These are phyloP conservation scores for Tapera naevia DNA, from an alignment of 2,797 vertebrate genomes.

Conservation along the genomic window DNA sequence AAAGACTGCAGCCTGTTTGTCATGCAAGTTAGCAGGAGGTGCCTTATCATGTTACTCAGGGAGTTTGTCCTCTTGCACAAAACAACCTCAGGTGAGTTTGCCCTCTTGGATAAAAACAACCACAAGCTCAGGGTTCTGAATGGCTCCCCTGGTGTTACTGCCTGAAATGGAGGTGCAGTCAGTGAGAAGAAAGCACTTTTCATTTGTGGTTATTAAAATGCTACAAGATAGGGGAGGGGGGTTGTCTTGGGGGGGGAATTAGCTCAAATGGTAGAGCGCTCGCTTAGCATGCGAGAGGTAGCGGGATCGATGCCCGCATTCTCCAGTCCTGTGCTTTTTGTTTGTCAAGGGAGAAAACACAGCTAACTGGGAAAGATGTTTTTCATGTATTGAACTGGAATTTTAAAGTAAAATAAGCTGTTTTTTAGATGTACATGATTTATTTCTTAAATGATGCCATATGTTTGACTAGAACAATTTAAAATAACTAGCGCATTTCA, in stretches of 20 bases:
- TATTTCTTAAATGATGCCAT: background rate
- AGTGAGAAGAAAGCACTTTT: accelerated
- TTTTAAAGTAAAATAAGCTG: background rate
- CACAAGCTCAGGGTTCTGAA: background rate
- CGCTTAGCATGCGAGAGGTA: constrained; percentile 72
- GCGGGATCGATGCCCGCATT: constrained; percentile 58
- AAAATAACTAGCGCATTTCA: background rate
- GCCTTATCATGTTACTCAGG: accelerated
- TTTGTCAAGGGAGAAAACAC: too few species aligned
- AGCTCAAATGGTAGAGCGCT: constrained; percentile 69
- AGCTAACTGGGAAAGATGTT: background rate
- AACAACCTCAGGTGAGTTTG: accelerated
- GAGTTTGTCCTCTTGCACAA: too few species aligned
- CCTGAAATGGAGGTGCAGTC: accelerated
- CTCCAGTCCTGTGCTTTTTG: accelerated
- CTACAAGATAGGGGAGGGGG: too few species aligned
- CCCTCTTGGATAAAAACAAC: accelerated
- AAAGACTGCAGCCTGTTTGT: background rate
- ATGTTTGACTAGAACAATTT: background rate
- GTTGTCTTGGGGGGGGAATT: constrained; percentile 45
- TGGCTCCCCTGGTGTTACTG: background rate
- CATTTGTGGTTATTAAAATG: accelerated
- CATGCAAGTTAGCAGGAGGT: accelerated
- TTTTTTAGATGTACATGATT: background rate
- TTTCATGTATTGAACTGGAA: background rate